Conservation (phyloP, 35 echinoderm and acorn worm species). For the Apostichopus parvimensis region DNA sequence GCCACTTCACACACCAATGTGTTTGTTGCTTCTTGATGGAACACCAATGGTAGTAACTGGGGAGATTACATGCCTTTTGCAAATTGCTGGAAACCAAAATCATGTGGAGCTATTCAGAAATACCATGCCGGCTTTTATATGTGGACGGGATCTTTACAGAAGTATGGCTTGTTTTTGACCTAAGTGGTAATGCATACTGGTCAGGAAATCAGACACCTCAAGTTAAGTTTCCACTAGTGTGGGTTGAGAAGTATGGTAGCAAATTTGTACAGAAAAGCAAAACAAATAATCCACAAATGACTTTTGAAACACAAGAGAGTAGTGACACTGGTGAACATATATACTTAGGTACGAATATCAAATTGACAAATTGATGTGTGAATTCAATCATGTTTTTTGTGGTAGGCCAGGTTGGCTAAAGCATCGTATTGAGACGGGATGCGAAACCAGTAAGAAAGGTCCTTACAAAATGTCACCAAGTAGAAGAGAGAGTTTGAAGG, state of each 20-base stretch:
- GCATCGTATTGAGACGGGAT: background rate
- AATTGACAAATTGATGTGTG: too few species aligned
- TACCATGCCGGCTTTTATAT: conserved; percentile 45
- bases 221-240: too few species aligned
- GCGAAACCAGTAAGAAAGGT: background rate
- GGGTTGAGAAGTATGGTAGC: too few species aligned
- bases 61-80: background rate
- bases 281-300: too few species aligned
- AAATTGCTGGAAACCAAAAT: conserved; percentile 18
- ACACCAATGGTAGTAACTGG: conserved; percentile 16
- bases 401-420: background rate
- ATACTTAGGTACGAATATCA: too few species aligned
- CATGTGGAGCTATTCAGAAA: conserved; percentile 10
- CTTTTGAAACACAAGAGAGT: too few species aligned
- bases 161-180: conserved; percentile 40
- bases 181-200: conserved; percentile 28
- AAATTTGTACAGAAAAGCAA: too few species aligned
- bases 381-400: too few species aligned
- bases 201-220: background rate
- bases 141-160: background rate
- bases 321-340: too few species aligned
- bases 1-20: background rate
- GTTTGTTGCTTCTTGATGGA: conserved; percentile 30
- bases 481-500: background rate
- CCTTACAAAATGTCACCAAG: conserved; percentile 24